These are phyloP conservation scores for Poicephalus meyeri DNA, from an alignment of 2,113 vertebrate genomes.

Conservation along the genomic window DNA sequence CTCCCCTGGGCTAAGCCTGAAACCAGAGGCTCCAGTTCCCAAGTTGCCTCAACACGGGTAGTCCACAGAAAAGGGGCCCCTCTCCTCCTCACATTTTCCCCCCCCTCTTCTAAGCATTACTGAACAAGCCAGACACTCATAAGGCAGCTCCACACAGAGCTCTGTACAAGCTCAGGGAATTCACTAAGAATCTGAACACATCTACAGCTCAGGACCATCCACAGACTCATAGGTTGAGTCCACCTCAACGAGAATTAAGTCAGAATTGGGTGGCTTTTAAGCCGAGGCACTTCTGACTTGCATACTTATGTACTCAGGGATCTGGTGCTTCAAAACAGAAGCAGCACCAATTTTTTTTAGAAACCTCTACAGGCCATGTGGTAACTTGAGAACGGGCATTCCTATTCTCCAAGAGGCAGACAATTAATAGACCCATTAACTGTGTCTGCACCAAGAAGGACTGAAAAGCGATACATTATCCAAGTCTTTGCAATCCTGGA, in stretches of 20 bases:
- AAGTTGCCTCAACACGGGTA: accelerated
- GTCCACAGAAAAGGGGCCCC: background rate
- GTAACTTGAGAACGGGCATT: background rate
- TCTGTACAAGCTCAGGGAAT: background rate
- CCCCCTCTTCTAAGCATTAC: background rate
- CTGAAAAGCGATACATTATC: accelerated
- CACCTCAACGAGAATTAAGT: background rate
- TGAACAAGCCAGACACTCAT: background rate
- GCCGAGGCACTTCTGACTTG: background rate
- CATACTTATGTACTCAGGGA: background rate
- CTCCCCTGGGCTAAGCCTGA: background rate
- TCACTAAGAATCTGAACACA: background rate
- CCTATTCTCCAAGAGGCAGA: background rate
- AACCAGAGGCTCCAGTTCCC: background rate
- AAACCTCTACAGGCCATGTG: background rate
- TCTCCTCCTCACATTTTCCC: background rate
- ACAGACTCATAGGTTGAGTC: background rate
- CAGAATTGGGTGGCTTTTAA: background rate
- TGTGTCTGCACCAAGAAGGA: background rate
- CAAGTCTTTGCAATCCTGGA: background rate
- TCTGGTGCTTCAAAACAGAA: background rate
- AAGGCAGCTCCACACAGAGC: background rate
- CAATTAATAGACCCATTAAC: background rate
- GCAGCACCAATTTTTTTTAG: background rate
- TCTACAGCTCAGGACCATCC: background rate